Evolutionary conservation across 2,888 invertebrate species (phyloP).

Genomic region (Biston stratarius): DNA sequence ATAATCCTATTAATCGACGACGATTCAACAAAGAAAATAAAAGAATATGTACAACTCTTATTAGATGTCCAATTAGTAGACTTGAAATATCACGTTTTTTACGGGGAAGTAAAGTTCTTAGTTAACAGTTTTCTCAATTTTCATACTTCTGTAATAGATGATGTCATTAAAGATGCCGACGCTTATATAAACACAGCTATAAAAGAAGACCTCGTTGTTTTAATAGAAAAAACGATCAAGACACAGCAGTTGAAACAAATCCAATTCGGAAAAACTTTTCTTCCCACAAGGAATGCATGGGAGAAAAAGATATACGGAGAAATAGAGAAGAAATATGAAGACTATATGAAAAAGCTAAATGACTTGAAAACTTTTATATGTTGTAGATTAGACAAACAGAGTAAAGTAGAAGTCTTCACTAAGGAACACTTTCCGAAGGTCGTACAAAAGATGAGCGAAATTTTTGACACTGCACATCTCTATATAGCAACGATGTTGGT

Average conservation of each 20-base stretch:
- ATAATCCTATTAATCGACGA: conserved; percentile 57
- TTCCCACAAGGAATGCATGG: conserved; percentile 49
- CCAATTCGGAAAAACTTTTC: conserved; percentile 57
- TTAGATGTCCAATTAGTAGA: conserved; percentile 54
- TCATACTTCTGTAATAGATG: conserved; percentile 58
- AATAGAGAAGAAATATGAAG: conserved; percentile 49
- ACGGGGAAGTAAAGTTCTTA: conserved; percentile 63
- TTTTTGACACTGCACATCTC: conserved; percentile 59
- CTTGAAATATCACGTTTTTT: conserved; percentile 60
- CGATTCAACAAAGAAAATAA: conserved; percentile 56
- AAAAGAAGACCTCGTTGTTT: conserved; percentile 52
- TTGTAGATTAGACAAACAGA: conserved; percentile 51
- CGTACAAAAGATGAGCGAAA: conserved; percentile 53
- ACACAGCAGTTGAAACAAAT: conserved; percentile 55
- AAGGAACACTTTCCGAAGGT: conserved; percentile 56
- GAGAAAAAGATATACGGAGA: conserved; percentile 58
- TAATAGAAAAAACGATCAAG: conserved; percentile 57
- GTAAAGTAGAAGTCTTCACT: conserved; percentile 56
- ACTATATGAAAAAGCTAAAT: conserved; percentile 49
- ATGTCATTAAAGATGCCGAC: conserved; percentile 57
- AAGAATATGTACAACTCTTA: conserved; percentile 54
- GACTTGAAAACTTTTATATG: conserved; percentile 50
- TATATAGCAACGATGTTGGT: conserved; percentile 60
- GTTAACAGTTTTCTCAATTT: conserved; percentile 60
- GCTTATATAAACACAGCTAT: conserved; percentile 45